Base-by-base conservation (phyloP, 2,888 invertebrate species). In the Phorcus lineatus region DNA sequence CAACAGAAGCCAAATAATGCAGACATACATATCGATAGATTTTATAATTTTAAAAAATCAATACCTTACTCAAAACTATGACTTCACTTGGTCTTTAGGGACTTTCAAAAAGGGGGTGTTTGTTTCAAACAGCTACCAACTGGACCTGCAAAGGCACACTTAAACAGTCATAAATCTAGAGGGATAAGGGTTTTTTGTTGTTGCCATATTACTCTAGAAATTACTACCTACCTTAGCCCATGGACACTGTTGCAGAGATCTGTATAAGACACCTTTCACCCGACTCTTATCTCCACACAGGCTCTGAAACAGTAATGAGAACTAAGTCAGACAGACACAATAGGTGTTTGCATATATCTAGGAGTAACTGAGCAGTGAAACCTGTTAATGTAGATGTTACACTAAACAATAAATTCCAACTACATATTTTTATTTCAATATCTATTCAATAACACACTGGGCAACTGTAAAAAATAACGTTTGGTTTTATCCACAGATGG, bases 161-260 rank as follows among this genome's bases (percentile, higher is more conserved):
- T 36, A 4, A 36, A 36, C 36, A 36, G 36, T 36, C 36, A 36
- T 4, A 36, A 36, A 4, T 36, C 36, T 36, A 36, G 36, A 36
- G 2, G 7, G 7, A 36, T 36, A 2, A 36, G 2, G 36, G 2
- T 36, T 36, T 36, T 36, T 36, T 4, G 7, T n/a, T n/a, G n/a
- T n/a, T n/a, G n/a, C n/a, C n/a, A 36, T 36, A 36, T 2, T 7
- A 36, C 36, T 7, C 36, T n/a, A n/a, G n/a, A n/a, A n/a, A 36
- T 36, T 7, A 36, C 7, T 2, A 36, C 36, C 36, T 88, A 93
- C 93, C 91, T 94, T 94, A 28, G 91, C 89, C 90, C 93, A 93
- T 31, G 94, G 93, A 86, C 94, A 94, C 13, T 91, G 88, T 81
- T 93, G 93, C 3, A 94, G 77, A 19, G 93, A 92, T 83, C 92